Evolutionary conservation across 1,140 invertebrate genomes (phyloP).

Genomic region (Bombus breviceps): DNA sequence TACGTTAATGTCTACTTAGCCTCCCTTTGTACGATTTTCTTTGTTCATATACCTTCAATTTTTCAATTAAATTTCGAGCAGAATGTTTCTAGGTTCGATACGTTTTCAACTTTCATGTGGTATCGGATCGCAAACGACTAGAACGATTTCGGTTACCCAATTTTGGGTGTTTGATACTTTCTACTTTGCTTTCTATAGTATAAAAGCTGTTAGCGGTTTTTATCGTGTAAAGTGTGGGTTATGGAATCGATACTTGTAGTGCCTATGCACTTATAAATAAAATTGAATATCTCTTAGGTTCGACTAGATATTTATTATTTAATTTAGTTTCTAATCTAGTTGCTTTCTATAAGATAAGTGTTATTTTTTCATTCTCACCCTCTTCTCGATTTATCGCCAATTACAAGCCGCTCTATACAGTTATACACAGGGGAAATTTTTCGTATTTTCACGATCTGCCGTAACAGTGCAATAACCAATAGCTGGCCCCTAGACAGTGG

Average conservation of each 20-base stretch:
- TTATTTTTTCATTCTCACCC: no score
- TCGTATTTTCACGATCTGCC: background rate
- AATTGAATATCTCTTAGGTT: background rate
- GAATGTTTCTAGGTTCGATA: background rate
- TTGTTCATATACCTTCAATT: background rate
- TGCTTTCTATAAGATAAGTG: no score
- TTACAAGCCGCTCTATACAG: no score
- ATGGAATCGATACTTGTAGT: no score
- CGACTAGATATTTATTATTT: no score
- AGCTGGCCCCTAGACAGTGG: background rate
- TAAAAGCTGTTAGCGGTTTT: background rate
- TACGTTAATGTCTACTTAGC: background rate
- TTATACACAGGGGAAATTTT: background rate
- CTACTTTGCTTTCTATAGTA: no score
- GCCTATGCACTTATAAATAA: background rate
- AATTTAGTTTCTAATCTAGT: no score
- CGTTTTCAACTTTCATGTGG: background rate
- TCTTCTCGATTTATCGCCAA: no score
- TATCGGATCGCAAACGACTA: background rate
- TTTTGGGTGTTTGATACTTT: background rate
- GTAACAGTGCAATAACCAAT: no score
- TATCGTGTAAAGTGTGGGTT: background rate
- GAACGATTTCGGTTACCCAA: background rate
- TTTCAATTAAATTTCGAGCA: background rate
- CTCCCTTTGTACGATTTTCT: background rate